Evolutionary conservation across 2,888 invertebrate genomes (phyloP).

Genomic region (Calliopum simillimum): DNA sequence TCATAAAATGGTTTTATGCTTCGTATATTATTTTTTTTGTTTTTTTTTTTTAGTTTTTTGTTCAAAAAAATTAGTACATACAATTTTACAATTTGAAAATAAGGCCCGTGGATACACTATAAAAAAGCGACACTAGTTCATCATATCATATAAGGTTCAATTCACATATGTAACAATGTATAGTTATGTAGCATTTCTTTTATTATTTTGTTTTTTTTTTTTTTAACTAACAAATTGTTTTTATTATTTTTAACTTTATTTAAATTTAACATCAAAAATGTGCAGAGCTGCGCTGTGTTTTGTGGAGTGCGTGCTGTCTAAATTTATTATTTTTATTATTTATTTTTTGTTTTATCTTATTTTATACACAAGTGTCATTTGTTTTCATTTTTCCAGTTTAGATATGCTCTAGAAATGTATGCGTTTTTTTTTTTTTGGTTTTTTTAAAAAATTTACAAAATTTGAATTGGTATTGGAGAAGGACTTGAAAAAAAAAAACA

Average conservation of each 20-base stretch:
- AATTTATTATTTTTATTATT: slow-evolving; percentile 19
- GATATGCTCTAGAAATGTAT: slow-evolving; percentile 7
- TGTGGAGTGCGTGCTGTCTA: slow-evolving; percentile 31
- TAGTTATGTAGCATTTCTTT: background rate
- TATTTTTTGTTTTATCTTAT: slow-evolving; percentile 27
- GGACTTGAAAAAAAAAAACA: background rate
- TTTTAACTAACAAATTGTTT: background rate
- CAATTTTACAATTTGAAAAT: slow-evolving; percentile 49
- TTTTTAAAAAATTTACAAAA: slow-evolving; percentile 8
- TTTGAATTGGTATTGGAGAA: background rate
- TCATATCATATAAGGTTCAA: slow-evolving; percentile 5
- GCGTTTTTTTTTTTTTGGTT: background rate
- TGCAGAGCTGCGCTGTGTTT: slow-evolving; percentile 19
- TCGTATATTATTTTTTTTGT: slow-evolving; percentile 15
- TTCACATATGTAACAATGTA: slow-evolving; percentile 12
- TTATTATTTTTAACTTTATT: background rate
- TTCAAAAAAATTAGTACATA: slow-evolving; percentile 35
- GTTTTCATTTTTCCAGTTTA: slow-evolving; percentile 3
- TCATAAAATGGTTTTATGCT: slow-evolving; percentile 15
- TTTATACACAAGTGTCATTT: slow-evolving; percentile 23
- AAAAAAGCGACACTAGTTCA: slow-evolving; percentile 53
- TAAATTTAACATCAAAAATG: slow-evolving; percentile 20
- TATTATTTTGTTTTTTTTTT: background rate
- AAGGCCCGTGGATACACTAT: slow-evolving; percentile 66
- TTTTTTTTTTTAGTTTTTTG: slow-evolving; percentile 19